Evolutionary conservation across 2,113 vertebrate species (phyloP).

Genomic region (Corythaixoides concolor): DNA sequence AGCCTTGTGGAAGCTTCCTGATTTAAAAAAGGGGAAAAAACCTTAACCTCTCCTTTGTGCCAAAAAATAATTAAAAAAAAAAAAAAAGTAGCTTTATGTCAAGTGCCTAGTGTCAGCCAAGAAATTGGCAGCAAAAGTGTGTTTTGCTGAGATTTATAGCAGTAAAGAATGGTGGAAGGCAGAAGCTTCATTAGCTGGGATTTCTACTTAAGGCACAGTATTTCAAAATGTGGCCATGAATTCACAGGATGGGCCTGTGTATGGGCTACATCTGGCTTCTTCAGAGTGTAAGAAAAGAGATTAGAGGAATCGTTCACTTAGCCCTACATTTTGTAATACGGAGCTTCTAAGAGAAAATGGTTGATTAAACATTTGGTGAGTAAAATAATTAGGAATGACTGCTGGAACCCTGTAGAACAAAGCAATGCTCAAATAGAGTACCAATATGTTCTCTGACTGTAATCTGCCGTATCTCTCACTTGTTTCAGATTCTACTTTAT

Average conservation of each 20-base stretch:
- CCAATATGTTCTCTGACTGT: background rate
- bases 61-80: background rate
- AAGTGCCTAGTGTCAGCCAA: background rate
- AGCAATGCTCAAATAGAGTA: background rate
- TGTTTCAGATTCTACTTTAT: background rate
- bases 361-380: background rate
- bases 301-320: background rate
- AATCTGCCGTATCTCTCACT: background rate
- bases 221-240: background rate
- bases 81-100: rapidly evolving
- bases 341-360: background rate
- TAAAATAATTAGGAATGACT: background rate
- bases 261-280: background rate
- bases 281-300: background rate
- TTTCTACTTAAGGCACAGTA: background rate
- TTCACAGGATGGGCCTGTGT: background rate
- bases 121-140: background rate
- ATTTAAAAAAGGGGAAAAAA: background rate
- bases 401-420: background rate
- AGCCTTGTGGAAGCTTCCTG: background rate
- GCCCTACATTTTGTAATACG: background rate
- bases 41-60: background rate
- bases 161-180: background rate
- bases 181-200: background rate
- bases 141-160: background rate